Base-by-base conservation (phyloP, 1,140 invertebrate species). In the Atta texana region DNA sequence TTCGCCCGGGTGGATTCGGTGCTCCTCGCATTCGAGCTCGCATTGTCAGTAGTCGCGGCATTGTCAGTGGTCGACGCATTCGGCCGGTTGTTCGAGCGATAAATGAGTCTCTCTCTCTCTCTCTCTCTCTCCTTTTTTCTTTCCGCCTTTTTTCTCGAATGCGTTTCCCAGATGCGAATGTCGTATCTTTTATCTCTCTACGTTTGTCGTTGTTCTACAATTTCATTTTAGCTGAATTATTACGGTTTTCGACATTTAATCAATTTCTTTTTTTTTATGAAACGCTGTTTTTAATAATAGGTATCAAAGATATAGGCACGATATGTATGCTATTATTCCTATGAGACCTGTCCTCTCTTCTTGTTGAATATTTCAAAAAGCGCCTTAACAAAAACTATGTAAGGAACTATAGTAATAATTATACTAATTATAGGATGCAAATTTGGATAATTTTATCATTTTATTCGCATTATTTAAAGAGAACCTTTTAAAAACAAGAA, bases 1-100 rank as follows among this genome's bases (percentile, higher is more conserved):
- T 86, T 81, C 87, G 66, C 57, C 34, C 34, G 44, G 75, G 39
- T 74, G 85, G n/a, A 82, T 89, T 82, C 75, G 77, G 77, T 57
- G 88, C 76, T 59, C 66, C 72, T 81, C 81, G 61, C 66, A 44
- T 69, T 69, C 82, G 74, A 21, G 74, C 44, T 39, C 31, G 89
- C 72, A 86, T 86, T 88, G 66, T 86, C 78, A 57, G 39, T 51
- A 59, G 28, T 63, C 77, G 21, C 53, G 44, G 39, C 86, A 49
- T 44, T 21, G 59, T 31, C 51, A 72, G 49, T 14, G 34, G 68
- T 59, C 55, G 34, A 82, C 68, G 68, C 80, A 10, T 28, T 74
- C 57, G 63, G 14, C 39, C 24, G 16, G 57, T 82, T 53, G 78
- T 61, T 72, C 78, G 72, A 64, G 75, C 49, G 12, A 77, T 44